A percentile compares a stretch with the other conserved stretches of the same genome.
phyloP scores from a whole-genome alignment of 2,113 vertebrate species.

The Tichodroma muraria region DNA sequence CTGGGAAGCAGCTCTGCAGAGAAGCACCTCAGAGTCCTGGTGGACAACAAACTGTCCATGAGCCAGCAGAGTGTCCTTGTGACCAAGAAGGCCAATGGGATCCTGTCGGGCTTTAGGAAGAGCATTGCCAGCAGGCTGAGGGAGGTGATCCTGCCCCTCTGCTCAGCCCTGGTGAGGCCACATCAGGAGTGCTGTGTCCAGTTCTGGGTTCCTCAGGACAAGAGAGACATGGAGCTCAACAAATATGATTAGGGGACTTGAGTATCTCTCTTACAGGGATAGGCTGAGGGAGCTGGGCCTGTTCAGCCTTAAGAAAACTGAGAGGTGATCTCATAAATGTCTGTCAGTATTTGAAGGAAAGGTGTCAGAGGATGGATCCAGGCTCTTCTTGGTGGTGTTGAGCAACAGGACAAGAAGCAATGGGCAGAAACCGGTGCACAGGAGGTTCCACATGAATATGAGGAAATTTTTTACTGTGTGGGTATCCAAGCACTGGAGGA shows the following conservation, averaged over 20 bases:
- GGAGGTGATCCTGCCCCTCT: background rate
- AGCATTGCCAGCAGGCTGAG: background rate
- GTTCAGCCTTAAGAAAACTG: background rate
- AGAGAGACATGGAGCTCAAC: background rate
- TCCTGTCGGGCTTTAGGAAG: fast-evolving
- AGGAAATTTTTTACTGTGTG: background rate
- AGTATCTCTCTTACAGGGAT: background rate
- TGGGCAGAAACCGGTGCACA: fast-evolving
- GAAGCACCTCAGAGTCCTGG: background rate
- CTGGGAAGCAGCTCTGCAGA: background rate
- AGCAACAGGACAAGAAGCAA: background rate
- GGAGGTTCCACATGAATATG: background rate
- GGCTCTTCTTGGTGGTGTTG: too few relatives aligned
- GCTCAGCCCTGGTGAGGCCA: background rate
- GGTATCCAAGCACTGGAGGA: background rate
- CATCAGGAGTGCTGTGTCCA: background rate
- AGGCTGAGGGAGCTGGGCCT: background rate
- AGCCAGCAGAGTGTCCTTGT: background rate
- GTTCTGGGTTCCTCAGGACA: background rate
- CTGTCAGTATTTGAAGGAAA: background rate
- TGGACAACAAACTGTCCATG: background rate
- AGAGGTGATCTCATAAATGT: background rate
- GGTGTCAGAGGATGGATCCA: background rate
- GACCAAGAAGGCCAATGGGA: fast-evolving
- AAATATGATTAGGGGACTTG: too few relatives aligned